Percentiles rank a stretch among this genome's conserved stretches.
These are phyloP conservation scores for Anoncus sp. DNA, from an alignment of 2,888 invertebrate genomes.

Conservation along the genomic window DNA sequence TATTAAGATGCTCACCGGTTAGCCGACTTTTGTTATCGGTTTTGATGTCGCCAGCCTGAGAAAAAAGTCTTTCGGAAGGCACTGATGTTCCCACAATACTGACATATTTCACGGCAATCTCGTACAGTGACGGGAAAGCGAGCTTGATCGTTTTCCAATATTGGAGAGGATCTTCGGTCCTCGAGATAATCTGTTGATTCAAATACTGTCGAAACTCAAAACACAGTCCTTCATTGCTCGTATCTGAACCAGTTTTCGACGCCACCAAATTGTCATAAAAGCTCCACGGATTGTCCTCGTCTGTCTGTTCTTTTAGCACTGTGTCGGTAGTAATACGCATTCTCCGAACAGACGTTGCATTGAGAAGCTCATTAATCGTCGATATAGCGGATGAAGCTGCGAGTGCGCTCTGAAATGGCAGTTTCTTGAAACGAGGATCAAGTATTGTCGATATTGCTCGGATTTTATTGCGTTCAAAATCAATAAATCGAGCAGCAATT, in stretches of 20 bases:
- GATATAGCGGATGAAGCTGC: conserved; percentile 38
- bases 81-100: conserved; percentile 41
- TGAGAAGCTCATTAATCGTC: not conserved
- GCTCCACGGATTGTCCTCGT: conserved; percentile 30
- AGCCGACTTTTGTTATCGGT: conserved; percentile 43
- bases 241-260: not conserved
- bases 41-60: conserved; percentile 43
- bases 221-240: conserved; percentile 17
- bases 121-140: conserved; percentile 34
- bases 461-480: conserved; percentile 53
- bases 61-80: conserved; percentile 41
- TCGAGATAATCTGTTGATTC: conserved; percentile 41
- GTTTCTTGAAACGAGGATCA: conserved; percentile 65
- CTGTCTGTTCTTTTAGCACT: not conserved
- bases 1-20: conserved; percentile 30
- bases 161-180: conserved; percentile 36
- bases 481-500: conserved; percentile 50
- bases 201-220: conserved; percentile 53
- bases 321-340: not conserved
- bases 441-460: conserved; percentile 60
- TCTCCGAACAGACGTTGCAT: no score
- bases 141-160: conserved; percentile 40
- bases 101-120: conserved; percentile 33
- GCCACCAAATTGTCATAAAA: conserved; percentile 42
- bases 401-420: conserved; percentile 62